Conservation (phyloP, 2,888 invertebrate genomes). For the Callyntrura guangdongensis region DNA sequence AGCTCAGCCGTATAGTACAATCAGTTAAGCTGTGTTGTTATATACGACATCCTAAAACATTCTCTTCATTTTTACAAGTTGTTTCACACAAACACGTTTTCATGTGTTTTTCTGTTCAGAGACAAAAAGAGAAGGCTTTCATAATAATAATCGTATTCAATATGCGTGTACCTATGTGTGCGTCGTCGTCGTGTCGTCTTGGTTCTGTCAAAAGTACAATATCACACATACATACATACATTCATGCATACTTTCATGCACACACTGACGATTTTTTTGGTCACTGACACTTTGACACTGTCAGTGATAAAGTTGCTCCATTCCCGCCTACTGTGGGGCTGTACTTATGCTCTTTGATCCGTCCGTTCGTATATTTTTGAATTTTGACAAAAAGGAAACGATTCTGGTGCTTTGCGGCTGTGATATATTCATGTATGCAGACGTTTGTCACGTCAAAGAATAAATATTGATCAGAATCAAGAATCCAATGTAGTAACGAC, state of each 20-base stretch:
- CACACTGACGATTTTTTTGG: background rate
- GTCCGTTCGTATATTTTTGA: constrained; percentile 22
- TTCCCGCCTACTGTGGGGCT: background rate
- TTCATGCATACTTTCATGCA: too few relatives aligned
- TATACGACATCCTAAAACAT: background rate
- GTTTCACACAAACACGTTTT: too few relatives aligned
- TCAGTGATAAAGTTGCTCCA: constrained; percentile 12
- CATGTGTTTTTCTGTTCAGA: background rate
- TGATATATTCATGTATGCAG: too few relatives aligned
- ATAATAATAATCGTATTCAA: too few relatives aligned
- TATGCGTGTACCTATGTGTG: background rate
- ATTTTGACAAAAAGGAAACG: background rate
- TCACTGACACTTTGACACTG: constrained; percentile 27
- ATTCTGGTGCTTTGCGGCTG: background rate
- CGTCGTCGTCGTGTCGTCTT: background rate
- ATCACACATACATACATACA: background rate
- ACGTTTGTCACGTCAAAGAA: too few relatives aligned
- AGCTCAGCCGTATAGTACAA: background rate
- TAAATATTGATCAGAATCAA: too few relatives aligned
- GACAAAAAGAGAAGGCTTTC: background rate
- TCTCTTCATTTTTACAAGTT: too few relatives aligned
- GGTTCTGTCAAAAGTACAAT: too few relatives aligned
- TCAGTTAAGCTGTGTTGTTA: background rate
- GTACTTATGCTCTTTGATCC: background rate
- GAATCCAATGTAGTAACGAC: too few relatives aligned